Base-by-base conservation (phyloP, 2,797 vertebrate species). In the Alosa sapidissima region DNA sequence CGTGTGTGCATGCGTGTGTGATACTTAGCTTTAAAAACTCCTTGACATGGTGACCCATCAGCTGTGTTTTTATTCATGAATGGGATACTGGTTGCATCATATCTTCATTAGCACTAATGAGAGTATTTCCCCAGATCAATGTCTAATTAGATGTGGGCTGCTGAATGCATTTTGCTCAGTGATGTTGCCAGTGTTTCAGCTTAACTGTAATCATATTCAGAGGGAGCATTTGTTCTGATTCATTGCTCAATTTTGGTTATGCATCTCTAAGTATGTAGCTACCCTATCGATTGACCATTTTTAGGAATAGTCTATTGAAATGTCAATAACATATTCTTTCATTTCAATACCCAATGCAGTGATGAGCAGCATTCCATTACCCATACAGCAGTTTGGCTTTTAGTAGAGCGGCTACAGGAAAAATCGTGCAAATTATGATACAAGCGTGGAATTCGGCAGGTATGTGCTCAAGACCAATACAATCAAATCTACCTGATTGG, bases 71-170 rank as follows among this genome's bases (percentile, higher is more conserved):
- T 55, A 2, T 36, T 78, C 49, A 84, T 65, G 48, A 65, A 9
- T 33, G 62, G 2, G 10, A 65, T 28, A 2, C 62, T 65, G 28
- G 24, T 33, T 65, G 24, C 62, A 28, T 65, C 62, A 75, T 75
- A 16, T 75, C 68, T 58, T 21, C 19, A 58, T 58, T n/a, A 75
- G 13, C 36, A 45, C 33, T 75, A 75, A 75, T 45, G 6, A 81
- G 55, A 81, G 68, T 24, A 68, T 49, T 33, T 45, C 33, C 24
- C 0, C 0, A 52, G 33, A 75, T 85, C 21, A 78, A 49, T 0
- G 21, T n/a, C 84, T 92, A 89, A 92, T 88, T 90, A 81, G 86
- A 51, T 33, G 19, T 41, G 68, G 51, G 6, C n/a, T 58, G 28
- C 54, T 24, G 36, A 78, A 78, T 5, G 10, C 16, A 9, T 28